A percentile compares a stretch with the other conserved stretches of the same genome.
These are phyloP conservation scores for Phaethon lepturus DNA, from an alignment of 2,113 vertebrate genomes.

Conservation along the genomic window DNA sequence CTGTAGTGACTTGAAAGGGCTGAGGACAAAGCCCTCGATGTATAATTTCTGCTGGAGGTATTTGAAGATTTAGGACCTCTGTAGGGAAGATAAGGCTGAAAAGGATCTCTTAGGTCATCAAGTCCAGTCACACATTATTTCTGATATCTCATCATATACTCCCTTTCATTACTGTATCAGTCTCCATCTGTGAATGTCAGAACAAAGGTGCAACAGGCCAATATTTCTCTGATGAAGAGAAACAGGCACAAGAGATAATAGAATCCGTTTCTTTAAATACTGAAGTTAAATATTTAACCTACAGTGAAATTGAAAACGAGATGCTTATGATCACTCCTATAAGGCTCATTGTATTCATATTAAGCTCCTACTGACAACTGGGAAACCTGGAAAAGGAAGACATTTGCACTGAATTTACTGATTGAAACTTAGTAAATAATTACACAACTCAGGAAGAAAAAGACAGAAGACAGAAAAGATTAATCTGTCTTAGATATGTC, in stretches of 20 bases:
- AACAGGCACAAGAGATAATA: neutral
- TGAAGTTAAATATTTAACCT: constrained; percentile 27
- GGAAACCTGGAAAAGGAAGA: neutral
- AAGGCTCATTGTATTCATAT: neutral
- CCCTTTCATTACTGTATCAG: neutral
- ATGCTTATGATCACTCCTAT: neutral
- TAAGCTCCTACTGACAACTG: neutral
- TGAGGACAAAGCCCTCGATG: neutral
- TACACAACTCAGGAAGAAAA: neutral
- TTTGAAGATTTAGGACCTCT: neutral
- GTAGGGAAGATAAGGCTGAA: neutral
- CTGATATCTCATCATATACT: neutral
- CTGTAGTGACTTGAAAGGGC: neutral
- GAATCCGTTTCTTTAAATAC: neutral
- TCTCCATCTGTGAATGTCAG: neutral
- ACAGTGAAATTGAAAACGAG: neutral
- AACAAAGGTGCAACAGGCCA: neutral
- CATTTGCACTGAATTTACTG: neutral
- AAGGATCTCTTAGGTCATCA: neutral
- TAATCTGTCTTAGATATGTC: neutral
- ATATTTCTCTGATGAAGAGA: neutral
- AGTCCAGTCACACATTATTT: neutral
- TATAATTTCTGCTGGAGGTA: neutral
- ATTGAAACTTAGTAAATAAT: neutral
- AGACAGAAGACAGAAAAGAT: neutral